These are phyloP conservation scores for Microctenopoma steveboyesi DNA, from an alignment of 2,797 vertebrate genomes.

Conservation along the genomic window DNA sequence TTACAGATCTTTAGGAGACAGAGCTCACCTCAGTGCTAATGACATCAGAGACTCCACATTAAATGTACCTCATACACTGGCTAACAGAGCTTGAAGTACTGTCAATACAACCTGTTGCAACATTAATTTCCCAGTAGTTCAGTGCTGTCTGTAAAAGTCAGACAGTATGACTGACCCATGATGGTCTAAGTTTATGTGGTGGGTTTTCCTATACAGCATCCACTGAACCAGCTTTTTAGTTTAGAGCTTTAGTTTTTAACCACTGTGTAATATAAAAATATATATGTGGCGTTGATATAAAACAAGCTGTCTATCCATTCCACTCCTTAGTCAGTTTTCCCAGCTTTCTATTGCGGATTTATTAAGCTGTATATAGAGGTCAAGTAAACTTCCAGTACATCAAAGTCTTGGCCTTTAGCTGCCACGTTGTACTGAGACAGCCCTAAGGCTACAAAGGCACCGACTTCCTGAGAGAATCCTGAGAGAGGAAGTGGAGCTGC, in stretches of 20 bases:
- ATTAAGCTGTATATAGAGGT: slow-evolving; percentile 73
- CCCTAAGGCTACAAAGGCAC: slow-evolving; percentile 54
- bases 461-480: slow-evolving; percentile 37
- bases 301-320: slow-evolving; percentile 40
- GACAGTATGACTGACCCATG: slow-evolving; percentile 17
- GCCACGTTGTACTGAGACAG: slow-evolving; percentile 61
- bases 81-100: slow-evolving; percentile 50
- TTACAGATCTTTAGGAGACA: slow-evolving; percentile 59
- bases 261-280: slow-evolving; percentile 41
- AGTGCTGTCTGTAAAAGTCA: slow-evolving; percentile 14
- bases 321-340: slow-evolving; percentile 43
- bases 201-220: slow-evolving; percentile 7
- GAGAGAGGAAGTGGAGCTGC: slow-evolving; percentile 61
- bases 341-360: slow-evolving; percentile 64
- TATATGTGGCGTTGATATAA: slow-evolving; percentile 26
- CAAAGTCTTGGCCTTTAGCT: slow-evolving; percentile 43
- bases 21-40: slow-evolving; percentile 56
- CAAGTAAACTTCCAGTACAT: slow-evolving; percentile 66
- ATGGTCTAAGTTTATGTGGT: neutral
- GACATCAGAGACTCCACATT: slow-evolving; percentile 65
- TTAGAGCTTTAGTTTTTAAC: neutral
- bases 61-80: slow-evolving; percentile 53
- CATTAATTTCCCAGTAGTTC: slow-evolving; percentile 38
- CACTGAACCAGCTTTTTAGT: neutral
- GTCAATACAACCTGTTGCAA: slow-evolving; percentile 49